Evolutionary conservation across 2,888 invertebrate genomes (phyloP), one percentile per base, ranked within the genome.

Genomic region (Anodontia alba): DNA sequence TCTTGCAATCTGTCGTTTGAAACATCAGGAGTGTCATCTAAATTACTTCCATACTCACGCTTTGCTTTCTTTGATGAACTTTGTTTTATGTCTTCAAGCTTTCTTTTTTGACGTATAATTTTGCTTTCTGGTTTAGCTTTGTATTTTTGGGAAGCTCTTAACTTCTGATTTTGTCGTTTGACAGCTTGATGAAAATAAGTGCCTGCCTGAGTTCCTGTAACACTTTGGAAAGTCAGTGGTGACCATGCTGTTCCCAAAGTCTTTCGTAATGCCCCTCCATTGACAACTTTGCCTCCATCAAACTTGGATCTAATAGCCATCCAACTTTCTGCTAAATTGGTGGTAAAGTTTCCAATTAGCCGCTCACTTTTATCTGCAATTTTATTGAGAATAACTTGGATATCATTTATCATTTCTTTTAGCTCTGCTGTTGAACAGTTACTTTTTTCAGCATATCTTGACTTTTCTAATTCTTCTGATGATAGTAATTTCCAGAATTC

Each of bases 321-420:
- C 80, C 82, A 85, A n/a, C 54, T 73, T 76, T 86, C 86, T 20
- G 77, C 76, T 15, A 84, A 49, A 43, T 84, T 84, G n/a, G 76
- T 83, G 20, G 81, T 83, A 54, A 77, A 74, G 46, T 84, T 83
- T 1, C 81, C 83, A 36, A 83, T 69, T 7, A 85, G 38, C 38
- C 73, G 26, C 1, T 70, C 73, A 66, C 72, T 42, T 77, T 85
- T 87, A 15, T 46, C 43, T 2, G 85, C 83, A 23, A 79, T 33
- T 12, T 80, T 49, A 43, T 82, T 74, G 36, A 86, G 67, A 62
- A 82, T 26, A 8, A 78, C 33, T 3, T 15, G 67, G 23, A 38
- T 36, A 67, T 67, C 67, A 36, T 67, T 36, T 36, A 71, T 73
- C 33, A 33, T 26, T 26, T 33, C 23, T 12, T 26, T 10, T 8